These are phyloP conservation scores for Oostethus manadensis DNA, from an alignment of 2,113 vertebrate genomes.

Conservation along the genomic window DNA sequence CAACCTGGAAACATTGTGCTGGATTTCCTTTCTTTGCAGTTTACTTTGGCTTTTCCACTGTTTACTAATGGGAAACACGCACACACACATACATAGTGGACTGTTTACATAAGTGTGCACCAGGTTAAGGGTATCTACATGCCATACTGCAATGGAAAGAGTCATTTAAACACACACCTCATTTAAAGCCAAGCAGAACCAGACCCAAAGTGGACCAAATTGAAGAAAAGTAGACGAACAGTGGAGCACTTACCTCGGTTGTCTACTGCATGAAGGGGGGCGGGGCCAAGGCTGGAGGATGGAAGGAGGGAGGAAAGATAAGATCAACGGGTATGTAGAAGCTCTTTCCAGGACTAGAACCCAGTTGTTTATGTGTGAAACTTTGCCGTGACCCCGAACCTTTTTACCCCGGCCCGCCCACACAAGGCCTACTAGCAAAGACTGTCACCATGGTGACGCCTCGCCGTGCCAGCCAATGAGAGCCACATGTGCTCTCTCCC, in stretches of 20 bases:
- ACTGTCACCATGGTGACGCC: constrained; percentile 58
- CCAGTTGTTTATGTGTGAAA: constrained; percentile 3
- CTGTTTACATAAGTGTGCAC: neutral
- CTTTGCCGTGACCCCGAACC: constrained; percentile 51
- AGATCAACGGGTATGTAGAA: too few relatives aligned
- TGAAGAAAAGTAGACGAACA: too few relatives aligned
- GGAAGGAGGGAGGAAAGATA: too few relatives aligned
- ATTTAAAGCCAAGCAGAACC: neutral
- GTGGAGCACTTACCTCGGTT: too few relatives aligned
- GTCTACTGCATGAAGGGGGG: too few relatives aligned
- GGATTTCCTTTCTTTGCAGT: neutral
- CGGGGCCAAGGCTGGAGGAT: too few relatives aligned
- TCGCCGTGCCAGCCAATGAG: constrained; percentile 29
- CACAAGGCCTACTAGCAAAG: constrained; percentile 26
- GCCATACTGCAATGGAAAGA: too few relatives aligned
- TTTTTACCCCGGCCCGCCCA: too few relatives aligned
- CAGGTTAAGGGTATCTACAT: neutral
- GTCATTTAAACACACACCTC: neutral
- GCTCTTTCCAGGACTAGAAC: neutral
- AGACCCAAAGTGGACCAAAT: too few relatives aligned
- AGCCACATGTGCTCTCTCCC: constrained; percentile 2
- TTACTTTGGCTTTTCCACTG: neutral
- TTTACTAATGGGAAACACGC: neutral
- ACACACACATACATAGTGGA: neutral
- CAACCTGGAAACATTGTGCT: neutral